phyloP scores from a whole-genome alignment of 2,113 vertebrate genomes.

The Ailuropoda melanoleuca region DNA sequence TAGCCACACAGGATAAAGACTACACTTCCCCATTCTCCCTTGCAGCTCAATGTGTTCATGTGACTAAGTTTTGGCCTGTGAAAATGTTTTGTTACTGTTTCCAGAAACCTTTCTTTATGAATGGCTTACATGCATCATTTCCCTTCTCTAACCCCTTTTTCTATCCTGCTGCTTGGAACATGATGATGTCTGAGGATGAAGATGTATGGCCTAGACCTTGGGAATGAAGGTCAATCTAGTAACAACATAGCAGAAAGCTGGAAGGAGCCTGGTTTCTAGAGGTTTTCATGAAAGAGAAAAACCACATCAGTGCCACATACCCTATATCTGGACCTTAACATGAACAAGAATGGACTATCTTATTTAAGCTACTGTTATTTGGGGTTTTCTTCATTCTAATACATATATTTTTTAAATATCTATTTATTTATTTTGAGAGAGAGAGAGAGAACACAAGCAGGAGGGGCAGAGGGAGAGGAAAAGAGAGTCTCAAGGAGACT shows the following conservation, averaged over 20 bases:
- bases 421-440: too few relatives aligned
- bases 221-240: neutral
- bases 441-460: too few relatives aligned
- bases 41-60: neutral
- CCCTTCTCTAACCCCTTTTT: neutral
- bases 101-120: neutral
- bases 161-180: neutral
- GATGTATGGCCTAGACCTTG: neutral
- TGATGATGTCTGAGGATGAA: neutral
- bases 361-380: neutral
- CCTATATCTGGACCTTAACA: neutral
- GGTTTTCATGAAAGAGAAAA: neutral
- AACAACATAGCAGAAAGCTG: neutral
- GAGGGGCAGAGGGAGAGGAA: too few relatives aligned
- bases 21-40: neutral
- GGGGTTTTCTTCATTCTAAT: neutral
- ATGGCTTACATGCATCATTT: neutral
- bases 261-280: neutral
- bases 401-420: neutral
- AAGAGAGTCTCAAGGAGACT: too few relatives aligned
- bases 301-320: neutral
- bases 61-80: neutral
- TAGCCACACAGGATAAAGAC: neutral
- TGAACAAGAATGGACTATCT: neutral
- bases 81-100: neutral